Percentiles rank a stretch among this genome's conserved stretches.
Evolutionary conservation across 2,888 invertebrate species (phyloP).

Genomic region (Isoperla grammatica): DNA sequence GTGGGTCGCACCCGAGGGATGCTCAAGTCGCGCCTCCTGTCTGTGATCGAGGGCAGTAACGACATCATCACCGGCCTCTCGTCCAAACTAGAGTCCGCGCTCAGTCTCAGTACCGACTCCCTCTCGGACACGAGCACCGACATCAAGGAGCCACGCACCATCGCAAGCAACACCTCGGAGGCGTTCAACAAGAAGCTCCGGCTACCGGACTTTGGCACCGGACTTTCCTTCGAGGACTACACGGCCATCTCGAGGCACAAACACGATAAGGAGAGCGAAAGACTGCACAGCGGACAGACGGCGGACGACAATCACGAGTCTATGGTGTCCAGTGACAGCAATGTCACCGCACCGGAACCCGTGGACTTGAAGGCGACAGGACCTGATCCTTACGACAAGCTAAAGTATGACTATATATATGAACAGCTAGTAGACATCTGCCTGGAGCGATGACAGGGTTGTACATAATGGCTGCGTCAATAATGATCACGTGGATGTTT

Average conservation of each 20-base stretch:
- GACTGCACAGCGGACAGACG: slow-evolving; percentile 38
- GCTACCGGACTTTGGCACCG: slow-evolving; percentile 36
- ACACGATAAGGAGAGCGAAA: slow-evolving; percentile 37
- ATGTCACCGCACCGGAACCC: slow-evolving; percentile 38
- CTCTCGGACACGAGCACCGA: slow-evolving; percentile 22
- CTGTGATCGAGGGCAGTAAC: slow-evolving; percentile 48
- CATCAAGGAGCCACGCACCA: slow-evolving; percentile 4
- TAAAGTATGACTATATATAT: slow-evolving; percentile 42
- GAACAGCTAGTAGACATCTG: no score
- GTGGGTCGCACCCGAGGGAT: slow-evolving; percentile 46
- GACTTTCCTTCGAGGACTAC: slow-evolving; percentile 43
- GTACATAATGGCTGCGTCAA: no score
- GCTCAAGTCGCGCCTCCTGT: slow-evolving; percentile 46
- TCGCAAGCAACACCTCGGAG: slow-evolving; percentile 27
- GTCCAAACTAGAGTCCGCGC: slow-evolving; percentile 35
- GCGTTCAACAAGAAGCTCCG: slow-evolving; percentile 22
- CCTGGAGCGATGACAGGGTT: no score
- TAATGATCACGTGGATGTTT: no score
- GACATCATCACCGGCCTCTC: slow-evolving; percentile 44
- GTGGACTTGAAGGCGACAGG: slow-evolving; percentile 44
- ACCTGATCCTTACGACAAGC: slow-evolving; percentile 46
- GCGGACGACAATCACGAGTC: slow-evolving; percentile 19
- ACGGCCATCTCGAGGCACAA: slow-evolving; percentile 43
- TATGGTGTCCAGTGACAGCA: slow-evolving; percentile 20
- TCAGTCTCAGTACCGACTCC: slow-evolving; percentile 36